A percentile compares a stretch with the other conserved stretches of the same genome.
Conservation (phyloP, 2,113 vertebrate species). For the Apaloderma vittatum region DNA sequence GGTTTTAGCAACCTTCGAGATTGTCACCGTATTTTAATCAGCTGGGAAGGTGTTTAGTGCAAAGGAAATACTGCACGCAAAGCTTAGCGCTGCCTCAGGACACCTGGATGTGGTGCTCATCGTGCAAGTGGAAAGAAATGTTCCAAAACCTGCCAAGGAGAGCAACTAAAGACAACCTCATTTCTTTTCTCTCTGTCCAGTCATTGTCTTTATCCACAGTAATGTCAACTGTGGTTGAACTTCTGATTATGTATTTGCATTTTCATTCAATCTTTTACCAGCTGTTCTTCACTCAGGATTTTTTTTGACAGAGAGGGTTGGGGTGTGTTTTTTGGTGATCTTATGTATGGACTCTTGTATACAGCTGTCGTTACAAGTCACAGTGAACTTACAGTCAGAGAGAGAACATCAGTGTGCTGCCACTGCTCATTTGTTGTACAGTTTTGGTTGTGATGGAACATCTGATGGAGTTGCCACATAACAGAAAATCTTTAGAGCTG, state of each 20-base stretch:
- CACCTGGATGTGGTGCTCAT: background rate
- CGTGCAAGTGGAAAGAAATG: background rate
- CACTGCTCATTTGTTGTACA: background rate
- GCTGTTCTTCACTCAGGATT: background rate
- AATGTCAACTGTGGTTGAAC: background rate
- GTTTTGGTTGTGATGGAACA: background rate
- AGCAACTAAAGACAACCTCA: background rate
- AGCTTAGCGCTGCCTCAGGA: background rate
- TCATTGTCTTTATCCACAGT: background rate
- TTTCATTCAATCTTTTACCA: background rate
- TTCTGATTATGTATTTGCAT: background rate
- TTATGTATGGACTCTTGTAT: background rate
- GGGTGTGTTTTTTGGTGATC: background rate
- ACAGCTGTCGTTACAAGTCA: background rate
- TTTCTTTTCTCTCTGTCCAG: background rate
- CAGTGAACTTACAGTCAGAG: background rate
- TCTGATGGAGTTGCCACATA: background rate
- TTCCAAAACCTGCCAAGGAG: background rate
- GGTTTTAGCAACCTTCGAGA: slow-evolving; percentile 29
- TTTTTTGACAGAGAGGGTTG: background rate
- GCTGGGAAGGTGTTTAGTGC: background rate
- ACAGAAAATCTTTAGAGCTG: background rate
- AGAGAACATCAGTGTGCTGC: background rate
- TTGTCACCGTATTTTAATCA: slow-evolving; percentile 13
- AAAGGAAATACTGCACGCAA: background rate